phyloP scores from a whole-genome alignment of 2,888 invertebrate species.

The Criorhina ranunculi region DNA sequence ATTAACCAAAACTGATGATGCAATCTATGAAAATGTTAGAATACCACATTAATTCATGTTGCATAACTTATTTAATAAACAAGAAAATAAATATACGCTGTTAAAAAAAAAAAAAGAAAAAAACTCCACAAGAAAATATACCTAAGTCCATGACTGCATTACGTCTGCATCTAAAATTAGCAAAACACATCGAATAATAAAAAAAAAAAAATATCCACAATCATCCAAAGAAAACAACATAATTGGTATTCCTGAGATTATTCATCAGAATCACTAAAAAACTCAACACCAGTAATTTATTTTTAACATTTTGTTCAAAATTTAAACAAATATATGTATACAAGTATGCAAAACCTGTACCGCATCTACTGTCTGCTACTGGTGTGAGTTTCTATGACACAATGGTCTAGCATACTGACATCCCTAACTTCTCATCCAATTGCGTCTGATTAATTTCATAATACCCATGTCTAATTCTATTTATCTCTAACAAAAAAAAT shows the following conservation, averaged over 20 bases:
- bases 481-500: constrained; percentile 3
- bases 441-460: constrained; percentile 29
- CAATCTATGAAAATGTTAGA: constrained; percentile 11
- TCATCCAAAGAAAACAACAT: constrained; percentile 40
- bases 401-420: neutral
- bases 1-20: neutral
- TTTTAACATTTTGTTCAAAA: neutral
- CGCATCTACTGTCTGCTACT: neutral
- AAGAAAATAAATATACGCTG: constrained; percentile 21
- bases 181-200: constrained; percentile 26
- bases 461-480: constrained; percentile 35
- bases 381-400: neutral
- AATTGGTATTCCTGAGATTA: constrained; percentile 35
- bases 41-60: constrained; percentile 6
- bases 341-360: no score
- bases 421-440: neutral
- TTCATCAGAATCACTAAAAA: constrained; percentile 8
- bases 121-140: neutral
- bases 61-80: constrained; percentile 34
- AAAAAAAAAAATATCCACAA: constrained; percentile 24
- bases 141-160: constrained; percentile 37
- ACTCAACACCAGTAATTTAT: constrained; percentile 13
- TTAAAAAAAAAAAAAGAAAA: constrained; percentile 17
- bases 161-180: constrained; percentile 65
- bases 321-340: neutral